Conservation (phyloP, 1,140 invertebrate genomes). For the Brachionus rotundiformis region DNA sequence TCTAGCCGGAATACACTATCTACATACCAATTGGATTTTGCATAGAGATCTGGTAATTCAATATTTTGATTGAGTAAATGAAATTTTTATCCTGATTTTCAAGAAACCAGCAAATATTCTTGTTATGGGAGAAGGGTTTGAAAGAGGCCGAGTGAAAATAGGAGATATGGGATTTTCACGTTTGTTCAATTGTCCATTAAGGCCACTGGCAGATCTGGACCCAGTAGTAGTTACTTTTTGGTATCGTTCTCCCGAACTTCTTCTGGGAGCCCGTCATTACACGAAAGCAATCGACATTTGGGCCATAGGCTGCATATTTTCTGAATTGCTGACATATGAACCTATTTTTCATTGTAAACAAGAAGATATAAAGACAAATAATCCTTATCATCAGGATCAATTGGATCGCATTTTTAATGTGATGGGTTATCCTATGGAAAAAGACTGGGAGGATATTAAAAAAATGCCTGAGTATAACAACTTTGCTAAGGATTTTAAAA, state of each 20-base stretch:
- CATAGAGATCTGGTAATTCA: slow-evolving; percentile 88
- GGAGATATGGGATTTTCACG: slow-evolving; percentile 99
- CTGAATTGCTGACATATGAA: slow-evolving; percentile 73
- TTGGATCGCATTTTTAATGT: slow-evolving; percentile 98
- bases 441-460: slow-evolving; percentile 91
- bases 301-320: slow-evolving; percentile 99
- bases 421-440: slow-evolving; percentile 90
- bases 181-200: slow-evolving; percentile 94
- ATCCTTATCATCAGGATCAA: slow-evolving; percentile 99
- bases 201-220: slow-evolving; percentile 84
- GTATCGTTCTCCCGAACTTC: slow-evolving; percentile 94
- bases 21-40: slow-evolving; percentile 98
- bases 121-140: slow-evolving; percentile 97
- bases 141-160: slow-evolving; percentile 95
- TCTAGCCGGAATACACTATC: slow-evolving; percentile 96
- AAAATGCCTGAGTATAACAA: slow-evolving; percentile 99
- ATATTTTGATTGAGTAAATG: not conserved
- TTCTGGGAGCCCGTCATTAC: slow-evolving; percentile 94
- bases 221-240: slow-evolving; percentile 99
- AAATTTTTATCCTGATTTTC: slow-evolving; percentile 46
- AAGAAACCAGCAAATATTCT: slow-evolving; percentile 99
- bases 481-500: slow-evolving; percentile 93
- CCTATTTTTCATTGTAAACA: slow-evolving; percentile 99
- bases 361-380: slow-evolving; percentile 99
- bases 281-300: slow-evolving; percentile 99